Evolutionary conservation across 2,113 vertebrate genomes (phyloP).

Genomic region (Syngnathus scovelli): DNA sequence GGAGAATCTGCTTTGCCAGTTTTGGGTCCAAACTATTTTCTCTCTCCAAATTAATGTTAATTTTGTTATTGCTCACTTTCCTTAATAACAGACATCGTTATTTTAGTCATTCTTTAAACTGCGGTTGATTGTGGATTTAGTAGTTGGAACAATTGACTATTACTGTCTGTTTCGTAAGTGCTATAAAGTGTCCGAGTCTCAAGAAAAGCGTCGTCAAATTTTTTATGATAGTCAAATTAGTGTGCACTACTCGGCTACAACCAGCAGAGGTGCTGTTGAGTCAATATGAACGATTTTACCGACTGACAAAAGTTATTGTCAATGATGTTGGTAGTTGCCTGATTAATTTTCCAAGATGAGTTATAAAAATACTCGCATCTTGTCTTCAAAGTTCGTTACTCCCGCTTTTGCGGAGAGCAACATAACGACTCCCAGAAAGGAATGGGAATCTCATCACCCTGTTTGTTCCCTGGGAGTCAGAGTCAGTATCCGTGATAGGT

Average conservation of each 20-base stretch:
- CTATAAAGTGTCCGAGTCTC: too few species aligned
- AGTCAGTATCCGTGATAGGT: constrained; percentile 47
- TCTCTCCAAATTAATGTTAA: too few species aligned
- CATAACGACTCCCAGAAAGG: constrained; percentile 40
- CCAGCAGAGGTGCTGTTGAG: background rate
- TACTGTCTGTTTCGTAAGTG: too few species aligned
- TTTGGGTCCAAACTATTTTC: background rate
- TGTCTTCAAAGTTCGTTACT: background rate
- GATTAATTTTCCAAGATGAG: background rate
- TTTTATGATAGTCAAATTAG: background rate
- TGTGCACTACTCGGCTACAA: background rate
- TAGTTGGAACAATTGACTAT: too few species aligned
- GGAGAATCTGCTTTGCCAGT: background rate
- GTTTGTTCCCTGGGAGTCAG: constrained; percentile 40
- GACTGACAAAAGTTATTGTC: background rate
- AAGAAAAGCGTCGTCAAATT: too few species aligned
- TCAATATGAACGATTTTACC: background rate
- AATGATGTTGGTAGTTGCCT: background rate
- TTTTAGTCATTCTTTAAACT: too few species aligned
- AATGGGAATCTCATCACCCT: constrained; percentile 48
- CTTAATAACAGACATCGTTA: too few species aligned
- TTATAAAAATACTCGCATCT: background rate
- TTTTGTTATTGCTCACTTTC: too few species aligned
- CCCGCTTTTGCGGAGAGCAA: constrained; percentile 22
- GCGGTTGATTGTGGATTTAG: too few species aligned